Conservation (phyloP, 2,797 vertebrate genomes). For the Falco columbarius region DNA sequence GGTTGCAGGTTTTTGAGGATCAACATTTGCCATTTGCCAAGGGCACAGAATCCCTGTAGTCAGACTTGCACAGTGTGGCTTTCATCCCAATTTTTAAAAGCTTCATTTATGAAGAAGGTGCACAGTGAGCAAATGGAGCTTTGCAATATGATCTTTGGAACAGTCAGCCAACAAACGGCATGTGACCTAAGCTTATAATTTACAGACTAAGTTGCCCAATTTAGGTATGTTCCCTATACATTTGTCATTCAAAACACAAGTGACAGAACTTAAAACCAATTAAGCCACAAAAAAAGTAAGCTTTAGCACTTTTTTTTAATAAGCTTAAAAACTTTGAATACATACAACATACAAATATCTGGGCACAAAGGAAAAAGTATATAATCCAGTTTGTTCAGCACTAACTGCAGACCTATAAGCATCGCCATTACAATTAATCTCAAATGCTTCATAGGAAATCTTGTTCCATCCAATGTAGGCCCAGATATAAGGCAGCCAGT, state of each 20-base stretch:
- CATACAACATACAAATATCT: neutral
- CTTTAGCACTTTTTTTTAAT: neutral
- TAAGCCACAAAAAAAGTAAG: neutral
- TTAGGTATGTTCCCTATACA: neutral
- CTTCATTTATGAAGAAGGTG: neutral
- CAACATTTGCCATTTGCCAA: neutral
- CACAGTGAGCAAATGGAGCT: neutral
- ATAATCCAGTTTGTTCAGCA: neutral
- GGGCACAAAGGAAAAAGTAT: neutral
- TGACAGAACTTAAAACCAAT: neutral
- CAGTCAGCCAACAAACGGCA: neutral
- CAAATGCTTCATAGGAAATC: neutral
- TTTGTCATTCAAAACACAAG: neutral
- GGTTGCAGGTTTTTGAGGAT: neutral
- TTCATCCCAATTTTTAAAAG: neutral
- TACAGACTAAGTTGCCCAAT: slow-evolving; percentile 16
- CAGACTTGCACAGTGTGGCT: neutral
- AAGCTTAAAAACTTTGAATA: neutral
- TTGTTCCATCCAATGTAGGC: neutral
- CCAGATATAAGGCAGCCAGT: neutral
- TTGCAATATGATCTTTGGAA: slow-evolving; percentile 51
- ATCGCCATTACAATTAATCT: neutral
- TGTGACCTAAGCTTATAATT: slow-evolving; percentile 49
- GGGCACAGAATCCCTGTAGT: neutral
- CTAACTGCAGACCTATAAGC: neutral